phyloP scores from a whole-genome alignment of 1,140 invertebrate species.

The Teleogryllus occipitalis region DNA sequence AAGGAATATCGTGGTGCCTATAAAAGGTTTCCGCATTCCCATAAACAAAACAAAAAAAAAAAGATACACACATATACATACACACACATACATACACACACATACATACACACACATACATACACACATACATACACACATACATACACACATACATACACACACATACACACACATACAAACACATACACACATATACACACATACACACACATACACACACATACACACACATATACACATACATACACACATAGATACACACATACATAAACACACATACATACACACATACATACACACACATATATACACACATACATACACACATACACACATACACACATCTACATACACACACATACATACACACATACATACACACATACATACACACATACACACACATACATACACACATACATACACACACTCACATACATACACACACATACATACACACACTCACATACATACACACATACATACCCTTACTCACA shows the following conservation, averaged over 20 bases:
- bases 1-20: too few relatives aligned
- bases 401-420: constrained; percentile 14
- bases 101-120: constrained; percentile 1
- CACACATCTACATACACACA: too few relatives aligned
- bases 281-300: constrained; percentile 14
- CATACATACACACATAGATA: too few relatives aligned
- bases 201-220: constrained; percentile 6
- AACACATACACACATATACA: too few relatives aligned
- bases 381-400: not conserved
- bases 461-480: too few relatives aligned
- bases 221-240: constrained; percentile 12
- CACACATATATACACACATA: constrained; percentile 10
- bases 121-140: constrained; percentile 14
- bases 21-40: too few relatives aligned
- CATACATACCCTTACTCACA: constrained; percentile 5
- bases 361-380: constrained; percentile 5
- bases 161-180: too few relatives aligned
- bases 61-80: constrained; percentile 12
- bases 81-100: constrained; percentile 11
- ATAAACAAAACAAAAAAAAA: not conserved
- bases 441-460: too few relatives aligned
- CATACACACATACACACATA: not conserved
- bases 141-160: constrained; percentile 15
- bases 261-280: too few relatives aligned
- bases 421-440: constrained; percentile 11